These are phyloP conservation scores for Lonchura striata DNA, from an alignment of 2,113 vertebrate species.

Conservation along the genomic window DNA sequence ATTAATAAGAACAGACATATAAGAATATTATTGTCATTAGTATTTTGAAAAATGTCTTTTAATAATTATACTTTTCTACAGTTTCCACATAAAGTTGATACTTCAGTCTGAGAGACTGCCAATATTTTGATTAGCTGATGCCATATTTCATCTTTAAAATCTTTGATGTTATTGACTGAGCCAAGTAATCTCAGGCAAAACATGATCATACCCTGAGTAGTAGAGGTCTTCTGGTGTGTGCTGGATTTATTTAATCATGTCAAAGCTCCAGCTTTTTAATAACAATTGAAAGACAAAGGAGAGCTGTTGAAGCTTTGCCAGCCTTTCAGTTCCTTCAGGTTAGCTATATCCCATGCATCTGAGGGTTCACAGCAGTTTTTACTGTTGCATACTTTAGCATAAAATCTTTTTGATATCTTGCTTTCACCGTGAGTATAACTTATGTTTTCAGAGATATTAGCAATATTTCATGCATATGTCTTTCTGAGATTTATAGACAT, in stretches of 20 bases:
- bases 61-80: background rate
- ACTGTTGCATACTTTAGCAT: background rate
- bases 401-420: background rate
- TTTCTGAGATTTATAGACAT: background rate
- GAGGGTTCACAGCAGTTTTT: background rate
- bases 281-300: background rate
- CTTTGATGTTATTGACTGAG: background rate
- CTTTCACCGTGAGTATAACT: background rate
- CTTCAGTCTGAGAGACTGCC: background rate
- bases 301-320: background rate
- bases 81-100: background rate
- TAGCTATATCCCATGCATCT: background rate
- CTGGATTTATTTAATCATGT: background rate
- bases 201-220: background rate
- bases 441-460: background rate
- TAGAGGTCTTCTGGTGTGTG: background rate
- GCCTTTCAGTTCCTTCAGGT: background rate
- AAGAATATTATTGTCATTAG: background rate
- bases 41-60: background rate
- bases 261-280: background rate
- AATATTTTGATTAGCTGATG: background rate
- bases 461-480: background rate
- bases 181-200: background rate
- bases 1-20: background rate
- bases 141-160: background rate